These are phyloP conservation scores for Halesus radiatus DNA, from an alignment of 1,140 invertebrate genomes.

Conservation along the genomic window DNA sequence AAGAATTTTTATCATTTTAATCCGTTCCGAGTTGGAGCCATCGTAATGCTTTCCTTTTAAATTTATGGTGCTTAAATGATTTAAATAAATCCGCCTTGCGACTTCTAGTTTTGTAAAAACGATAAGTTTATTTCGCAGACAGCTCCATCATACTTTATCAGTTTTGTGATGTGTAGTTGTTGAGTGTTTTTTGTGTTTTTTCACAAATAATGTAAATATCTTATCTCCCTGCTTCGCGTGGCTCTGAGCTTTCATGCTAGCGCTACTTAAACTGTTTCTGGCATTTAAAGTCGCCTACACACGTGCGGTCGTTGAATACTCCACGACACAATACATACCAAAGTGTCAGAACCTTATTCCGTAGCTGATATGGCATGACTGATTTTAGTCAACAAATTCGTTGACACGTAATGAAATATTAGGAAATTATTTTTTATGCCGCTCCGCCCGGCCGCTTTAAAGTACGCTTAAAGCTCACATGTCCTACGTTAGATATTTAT, in stretches of 20 bases:
- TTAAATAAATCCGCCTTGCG: not conserved
- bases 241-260: not conserved
- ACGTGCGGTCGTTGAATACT: slow-evolving; percentile 34
- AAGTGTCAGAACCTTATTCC: slow-evolving; percentile 35
- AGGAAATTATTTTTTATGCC: not conserved
- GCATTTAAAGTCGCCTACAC: not conserved
- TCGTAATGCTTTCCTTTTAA: not conserved
- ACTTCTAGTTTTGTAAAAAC: not conserved
- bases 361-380: slow-evolving; percentile 47
- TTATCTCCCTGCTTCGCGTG: not conserved
- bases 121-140: too few species aligned
- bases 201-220: not conserved
- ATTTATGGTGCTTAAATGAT: not conserved
- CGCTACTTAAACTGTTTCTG: slow-evolving; percentile 2
- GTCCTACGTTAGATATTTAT: not conserved
- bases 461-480: not conserved
- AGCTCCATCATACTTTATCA: too few species aligned
- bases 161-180: too few species aligned
- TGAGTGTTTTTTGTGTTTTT: slow-evolving; percentile 3
- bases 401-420: slow-evolving; percentile 46
- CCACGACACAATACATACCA: not conserved
- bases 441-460: not conserved
- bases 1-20: not conserved
- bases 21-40: not conserved
- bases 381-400: slow-evolving; percentile 30